Evolutionary conservation across 2,888 invertebrate species (phyloP).

Genomic region (Drosophila borealis): DNA sequence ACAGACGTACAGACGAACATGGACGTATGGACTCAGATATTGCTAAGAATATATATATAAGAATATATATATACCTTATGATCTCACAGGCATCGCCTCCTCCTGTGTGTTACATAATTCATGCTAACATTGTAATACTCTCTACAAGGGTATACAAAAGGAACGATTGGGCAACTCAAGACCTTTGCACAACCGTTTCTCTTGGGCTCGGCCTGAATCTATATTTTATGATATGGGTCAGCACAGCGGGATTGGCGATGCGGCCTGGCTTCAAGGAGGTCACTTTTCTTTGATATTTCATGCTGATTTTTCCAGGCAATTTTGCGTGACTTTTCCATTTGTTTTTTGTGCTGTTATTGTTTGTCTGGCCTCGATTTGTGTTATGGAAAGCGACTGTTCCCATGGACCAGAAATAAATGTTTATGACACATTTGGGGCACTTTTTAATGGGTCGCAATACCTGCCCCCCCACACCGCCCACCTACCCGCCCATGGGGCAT

Average conservation of each 20-base stretch:
- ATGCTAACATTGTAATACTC: too few species aligned
- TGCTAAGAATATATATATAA: too few species aligned
- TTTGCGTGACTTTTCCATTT: conserved; percentile 54
- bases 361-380: conserved; percentile 17
- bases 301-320: conserved; percentile 51
- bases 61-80: too few species aligned
- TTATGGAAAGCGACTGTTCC: conserved; percentile 23
- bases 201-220: conserved; percentile 17
- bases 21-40: too few species aligned
- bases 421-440: conserved; percentile 71
- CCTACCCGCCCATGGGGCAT: too few species aligned
- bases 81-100: too few species aligned
- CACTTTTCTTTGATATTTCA: conserved; percentile 21
- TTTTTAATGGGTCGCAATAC: conserved; percentile 6
- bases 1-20: too few species aligned
- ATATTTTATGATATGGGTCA: conserved; percentile 12
- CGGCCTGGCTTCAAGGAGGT: conserved; percentile 35
- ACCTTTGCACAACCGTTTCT: background rate
- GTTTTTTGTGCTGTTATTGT: background rate
- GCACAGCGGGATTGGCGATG: conserved; percentile 37
- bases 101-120: too few species aligned
- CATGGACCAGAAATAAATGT: conserved; percentile 47
- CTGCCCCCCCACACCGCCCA: too few species aligned
- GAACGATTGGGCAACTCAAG: background rate
- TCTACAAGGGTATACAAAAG: background rate